Conservation (phyloP, 2,797 vertebrate genomes). For the Hephaestus fuliginosus region DNA sequence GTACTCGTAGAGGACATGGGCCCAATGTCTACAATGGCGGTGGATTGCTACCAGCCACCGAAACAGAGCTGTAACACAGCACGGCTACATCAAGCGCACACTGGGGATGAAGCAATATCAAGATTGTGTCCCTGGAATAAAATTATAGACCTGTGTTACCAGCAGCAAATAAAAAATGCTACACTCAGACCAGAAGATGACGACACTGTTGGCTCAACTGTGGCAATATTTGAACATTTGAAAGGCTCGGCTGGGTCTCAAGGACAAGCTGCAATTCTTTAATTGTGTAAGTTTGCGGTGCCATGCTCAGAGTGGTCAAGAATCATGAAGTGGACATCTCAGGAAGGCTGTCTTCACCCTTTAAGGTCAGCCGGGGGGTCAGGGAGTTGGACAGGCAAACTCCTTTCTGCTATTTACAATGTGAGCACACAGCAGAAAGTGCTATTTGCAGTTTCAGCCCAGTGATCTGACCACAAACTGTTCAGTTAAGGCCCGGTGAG, state of each 20-base stretch:
- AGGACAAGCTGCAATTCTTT: background rate
- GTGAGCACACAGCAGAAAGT: background rate
- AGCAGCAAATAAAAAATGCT: background rate
- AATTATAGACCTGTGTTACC: background rate
- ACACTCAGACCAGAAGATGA: background rate
- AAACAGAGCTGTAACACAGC: no score
- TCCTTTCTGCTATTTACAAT: background rate
- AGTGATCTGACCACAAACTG: slow-evolving; percentile 12
- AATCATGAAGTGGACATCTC: background rate
- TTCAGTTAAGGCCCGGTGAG: slow-evolving; percentile 20
- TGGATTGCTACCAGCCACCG: no score
- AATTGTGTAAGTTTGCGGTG: background rate
- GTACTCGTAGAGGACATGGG: no score
- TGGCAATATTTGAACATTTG: background rate
- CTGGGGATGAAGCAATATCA: no score
- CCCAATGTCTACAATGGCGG: no score
- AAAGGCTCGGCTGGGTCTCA: background rate
- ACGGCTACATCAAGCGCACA: no score
- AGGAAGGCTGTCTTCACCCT: background rate
- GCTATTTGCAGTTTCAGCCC: background rate
- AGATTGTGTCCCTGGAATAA: no score
- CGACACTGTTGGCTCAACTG: background rate
- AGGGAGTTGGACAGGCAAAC: background rate
- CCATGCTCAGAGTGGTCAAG: background rate
- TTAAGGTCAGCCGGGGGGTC: background rate